Conservation (phyloP, 2,888 invertebrate genomes). For the Phorcus lineatus region DNA sequence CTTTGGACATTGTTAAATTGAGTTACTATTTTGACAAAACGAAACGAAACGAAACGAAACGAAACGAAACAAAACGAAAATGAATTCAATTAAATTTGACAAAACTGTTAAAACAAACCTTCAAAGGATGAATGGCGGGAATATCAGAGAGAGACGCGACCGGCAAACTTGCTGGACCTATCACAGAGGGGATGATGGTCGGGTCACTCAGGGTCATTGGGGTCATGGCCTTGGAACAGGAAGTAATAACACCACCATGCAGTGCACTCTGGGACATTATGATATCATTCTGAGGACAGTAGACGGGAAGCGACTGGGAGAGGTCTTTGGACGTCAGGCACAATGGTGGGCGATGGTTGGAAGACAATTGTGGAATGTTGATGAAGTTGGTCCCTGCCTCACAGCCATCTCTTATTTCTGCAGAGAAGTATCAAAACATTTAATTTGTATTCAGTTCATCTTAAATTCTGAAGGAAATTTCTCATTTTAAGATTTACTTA, state of each 20-base stretch:
- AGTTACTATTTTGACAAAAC: too few relatives aligned
- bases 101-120: not conserved
- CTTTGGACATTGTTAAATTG: too few relatives aligned
- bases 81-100: too few relatives aligned
- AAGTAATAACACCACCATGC: not conserved
- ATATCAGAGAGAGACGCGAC: not conserved
- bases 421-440: too few relatives aligned
- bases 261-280: constrained; percentile 14
- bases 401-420: too few relatives aligned
- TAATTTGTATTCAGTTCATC: too few relatives aligned
- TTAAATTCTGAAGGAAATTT: too few relatives aligned
- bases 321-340: not conserved
- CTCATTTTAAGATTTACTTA: too few relatives aligned
- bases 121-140: not conserved
- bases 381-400: too few relatives aligned
- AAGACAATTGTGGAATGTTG: not conserved
- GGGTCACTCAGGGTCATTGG: not conserved
- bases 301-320: constrained; percentile 19
- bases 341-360: not conserved
- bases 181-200: not conserved
- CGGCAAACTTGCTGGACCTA: not conserved
- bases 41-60: too few relatives aligned
- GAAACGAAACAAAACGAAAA: too few relatives aligned
- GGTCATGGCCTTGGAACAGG: constrained; percentile 5
- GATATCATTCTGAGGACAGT: constrained; percentile 12